A percentile compares a stretch with the other conserved stretches of the same genome.
Conservation (phyloP, 1,140 invertebrate genomes). For the Batillaria attramentaria region DNA sequence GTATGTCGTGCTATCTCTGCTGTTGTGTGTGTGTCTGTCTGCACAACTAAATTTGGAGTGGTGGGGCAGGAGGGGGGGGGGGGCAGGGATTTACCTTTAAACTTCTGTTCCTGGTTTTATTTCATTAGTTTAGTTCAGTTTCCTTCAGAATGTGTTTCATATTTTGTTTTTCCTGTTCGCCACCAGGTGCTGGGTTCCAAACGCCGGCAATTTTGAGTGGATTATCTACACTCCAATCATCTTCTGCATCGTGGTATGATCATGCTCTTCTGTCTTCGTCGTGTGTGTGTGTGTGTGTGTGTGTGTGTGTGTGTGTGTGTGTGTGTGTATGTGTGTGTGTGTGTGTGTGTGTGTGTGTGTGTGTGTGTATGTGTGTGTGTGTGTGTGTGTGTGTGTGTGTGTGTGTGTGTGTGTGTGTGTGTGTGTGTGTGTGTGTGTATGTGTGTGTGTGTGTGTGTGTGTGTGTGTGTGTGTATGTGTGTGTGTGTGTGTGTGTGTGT, state of each 20-base stretch:
- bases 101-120: too few species aligned
- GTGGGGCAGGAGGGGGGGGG: too few species aligned
- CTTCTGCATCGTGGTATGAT: slow-evolving; percentile 72
- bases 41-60: too few species aligned
- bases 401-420: slow-evolving; percentile 17
- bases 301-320: too few species aligned
- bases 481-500: background rate
- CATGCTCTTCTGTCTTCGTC: background rate
- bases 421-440: slow-evolving; percentile 12
- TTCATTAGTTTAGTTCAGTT: too few species aligned
- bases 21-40: too few species aligned
- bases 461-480: background rate
- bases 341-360: slow-evolving; percentile 15
- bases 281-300: background rate
- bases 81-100: too few species aligned
- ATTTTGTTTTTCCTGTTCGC: background rate
- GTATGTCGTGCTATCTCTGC: too few species aligned
- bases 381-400: slow-evolving; percentile 18
- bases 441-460: background rate
- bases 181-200: slow-evolving; percentile 72
- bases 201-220: slow-evolving; percentile 72
- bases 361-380: slow-evolving; percentile 8
- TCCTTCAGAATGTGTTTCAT: background rate
- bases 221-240: slow-evolving; percentile 72
- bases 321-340: background rate